Evolutionary conservation across 2,888 invertebrate genomes (phyloP).

Genomic region (Cabera pusaria): DNA sequence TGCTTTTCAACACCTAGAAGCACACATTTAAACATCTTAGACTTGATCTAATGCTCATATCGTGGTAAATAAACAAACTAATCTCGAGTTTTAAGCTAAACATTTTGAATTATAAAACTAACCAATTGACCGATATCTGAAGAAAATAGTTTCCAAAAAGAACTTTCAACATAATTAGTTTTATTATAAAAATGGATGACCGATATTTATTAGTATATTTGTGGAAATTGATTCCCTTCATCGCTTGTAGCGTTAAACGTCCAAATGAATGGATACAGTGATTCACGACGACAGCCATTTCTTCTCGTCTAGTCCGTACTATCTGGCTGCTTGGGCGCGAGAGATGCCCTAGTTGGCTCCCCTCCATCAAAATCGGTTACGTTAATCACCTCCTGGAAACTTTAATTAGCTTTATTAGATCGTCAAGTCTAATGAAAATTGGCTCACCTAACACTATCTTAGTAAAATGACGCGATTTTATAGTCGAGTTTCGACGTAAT

Average conservation of each 20-base stretch:
- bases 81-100: too few relatives aligned
- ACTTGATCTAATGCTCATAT: too few relatives aligned
- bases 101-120: too few relatives aligned
- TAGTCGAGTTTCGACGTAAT: too few relatives aligned
- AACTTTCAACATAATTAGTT: too few relatives aligned
- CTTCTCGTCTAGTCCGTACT: conserved; percentile 14
- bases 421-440: conserved; percentile 9
- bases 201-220: conserved; percentile 13
- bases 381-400: conserved; percentile 30
- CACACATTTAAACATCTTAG: too few relatives aligned
- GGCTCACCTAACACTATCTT: too few relatives aligned
- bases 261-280: conserved; percentile 15
- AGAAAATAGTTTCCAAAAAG: too few relatives aligned
- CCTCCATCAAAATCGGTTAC: conserved; percentile 43
- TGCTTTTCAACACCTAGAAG: too few relatives aligned
- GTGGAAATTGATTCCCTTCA: conserved; percentile 12
- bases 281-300: conserved; percentile 17
- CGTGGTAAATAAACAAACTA: too few relatives aligned
- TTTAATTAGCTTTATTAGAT: conserved; percentile 26
- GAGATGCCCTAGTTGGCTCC: conserved; percentile 51
- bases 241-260: conserved; percentile 11
- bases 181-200: background rate
- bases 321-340: conserved; percentile 26
- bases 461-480: too few relatives aligned
- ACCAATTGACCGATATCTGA: too few relatives aligned